phyloP scores from a whole-genome alignment of 2,797 vertebrate genomes.

The Dicrostonyx torquatus region DNA sequence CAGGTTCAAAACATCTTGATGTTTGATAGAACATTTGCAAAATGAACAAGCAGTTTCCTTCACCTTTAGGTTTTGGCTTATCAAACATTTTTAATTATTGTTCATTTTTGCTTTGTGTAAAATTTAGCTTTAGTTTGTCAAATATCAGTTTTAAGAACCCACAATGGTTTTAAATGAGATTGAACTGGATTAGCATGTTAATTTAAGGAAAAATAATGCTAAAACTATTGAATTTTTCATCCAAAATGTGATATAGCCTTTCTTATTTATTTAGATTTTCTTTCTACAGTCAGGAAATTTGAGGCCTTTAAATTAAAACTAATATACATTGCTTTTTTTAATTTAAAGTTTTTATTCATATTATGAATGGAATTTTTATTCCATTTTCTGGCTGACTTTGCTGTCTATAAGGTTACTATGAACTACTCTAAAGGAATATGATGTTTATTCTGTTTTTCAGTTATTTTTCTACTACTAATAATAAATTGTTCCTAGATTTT shows the following conservation, averaged over 20 bases:
- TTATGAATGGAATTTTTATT: constrained; percentile 33
- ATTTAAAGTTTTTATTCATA: constrained; percentile 46
- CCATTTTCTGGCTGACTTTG: constrained; percentile 36
- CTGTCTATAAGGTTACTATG: background rate
- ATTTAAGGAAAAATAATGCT: background rate
- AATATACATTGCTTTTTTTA: constrained; percentile 4
- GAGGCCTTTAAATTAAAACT: background rate
- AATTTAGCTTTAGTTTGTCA: constrained; percentile 35
- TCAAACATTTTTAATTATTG: constrained; percentile 46
- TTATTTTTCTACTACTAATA: constrained; percentile 33
- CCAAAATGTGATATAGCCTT: background rate
- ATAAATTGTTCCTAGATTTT: constrained; percentile 12
- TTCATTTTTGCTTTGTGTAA: constrained; percentile 16
- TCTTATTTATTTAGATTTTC: constrained; percentile 55
- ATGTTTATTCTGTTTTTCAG: constrained; percentile 37
- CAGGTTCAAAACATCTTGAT: constrained; percentile 34
- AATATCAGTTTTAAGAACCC: background rate
- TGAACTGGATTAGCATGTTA: constrained; percentile 37
- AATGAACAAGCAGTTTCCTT: background rate
- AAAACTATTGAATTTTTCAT: background rate
- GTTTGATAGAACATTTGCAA: constrained; percentile 22
- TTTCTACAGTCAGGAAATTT: constrained; percentile 35
- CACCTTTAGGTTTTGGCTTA: background rate
- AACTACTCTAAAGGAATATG: background rate
- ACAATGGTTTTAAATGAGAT: background rate